A percentile compares a stretch with the other conserved stretches of the same genome.
These are phyloP conservation scores for Therioaphis trifolii DNA, from an alignment of 2,888 invertebrate species.

Conservation along the genomic window DNA sequence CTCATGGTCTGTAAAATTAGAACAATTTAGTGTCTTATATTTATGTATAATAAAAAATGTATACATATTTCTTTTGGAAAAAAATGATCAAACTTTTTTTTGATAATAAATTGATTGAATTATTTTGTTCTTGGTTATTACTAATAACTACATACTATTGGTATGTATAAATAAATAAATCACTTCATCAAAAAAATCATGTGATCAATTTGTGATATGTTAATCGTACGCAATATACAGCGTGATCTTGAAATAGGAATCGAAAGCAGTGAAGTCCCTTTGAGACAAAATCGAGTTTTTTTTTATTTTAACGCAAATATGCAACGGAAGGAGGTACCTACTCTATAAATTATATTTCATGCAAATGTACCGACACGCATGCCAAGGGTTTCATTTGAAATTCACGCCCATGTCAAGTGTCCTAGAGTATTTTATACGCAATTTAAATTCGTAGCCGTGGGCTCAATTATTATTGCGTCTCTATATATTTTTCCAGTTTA, in stretches of 20 bases:
- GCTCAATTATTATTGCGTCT: slow-evolving; percentile 9
- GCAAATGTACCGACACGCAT: not conserved
- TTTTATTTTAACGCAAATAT: not conserved
- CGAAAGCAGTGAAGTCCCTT: not conserved
- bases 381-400: slow-evolving; percentile 17
- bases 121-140: too few species aligned
- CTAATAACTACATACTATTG: too few species aligned
- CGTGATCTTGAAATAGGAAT: not conserved
- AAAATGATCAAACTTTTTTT: too few species aligned
- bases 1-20: too few species aligned
- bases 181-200: not conserved
- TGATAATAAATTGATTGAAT: too few species aligned
- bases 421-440: slow-evolving; percentile 20
- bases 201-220: not conserved
- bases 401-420: slow-evolving; percentile 15
- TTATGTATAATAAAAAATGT: too few species aligned
- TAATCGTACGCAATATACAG: not conserved
- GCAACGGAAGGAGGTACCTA: slow-evolving; percentile 8
- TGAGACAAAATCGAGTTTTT: not conserved
- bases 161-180: too few species aligned
- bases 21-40: too few species aligned
- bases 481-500: slow-evolving; percentile 20
- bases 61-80: too few species aligned
- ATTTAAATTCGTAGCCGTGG: slow-evolving; percentile 11
- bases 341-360: slow-evolving; percentile 19